Evolutionary conservation across 1,140 invertebrate genomes (phyloP).

Genomic region (Wasmannia auropunctata): DNA sequence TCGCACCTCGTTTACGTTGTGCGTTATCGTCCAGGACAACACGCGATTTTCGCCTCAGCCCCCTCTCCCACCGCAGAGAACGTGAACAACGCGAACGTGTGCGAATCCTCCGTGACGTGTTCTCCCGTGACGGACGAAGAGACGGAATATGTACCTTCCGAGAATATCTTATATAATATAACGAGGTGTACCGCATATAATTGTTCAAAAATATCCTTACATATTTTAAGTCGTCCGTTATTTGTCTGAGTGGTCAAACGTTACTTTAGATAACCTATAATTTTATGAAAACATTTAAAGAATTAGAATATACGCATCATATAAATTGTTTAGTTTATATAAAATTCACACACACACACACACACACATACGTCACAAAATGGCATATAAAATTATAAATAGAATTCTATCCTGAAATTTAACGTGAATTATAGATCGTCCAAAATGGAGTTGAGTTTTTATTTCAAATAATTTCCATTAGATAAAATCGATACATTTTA

Average conservation of each 20-base stretch:
- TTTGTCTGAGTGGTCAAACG: neutral
- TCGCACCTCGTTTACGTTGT: conserved; percentile 52
- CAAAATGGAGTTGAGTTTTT: neutral
- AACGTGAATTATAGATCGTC: neutral
- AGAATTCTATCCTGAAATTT: neutral
- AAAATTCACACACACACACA: neutral
- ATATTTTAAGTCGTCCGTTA: neutral
- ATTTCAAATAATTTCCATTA: neutral
- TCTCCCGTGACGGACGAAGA: neutral
- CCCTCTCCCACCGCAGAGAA: no score
- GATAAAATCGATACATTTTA: neutral
- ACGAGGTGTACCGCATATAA: neutral
- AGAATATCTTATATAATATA: neutral
- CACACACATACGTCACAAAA: neutral
- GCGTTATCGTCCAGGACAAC: conserved; percentile 30
- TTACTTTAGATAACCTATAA: neutral
- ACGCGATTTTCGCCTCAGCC: neutral
- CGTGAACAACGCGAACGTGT: neutral
- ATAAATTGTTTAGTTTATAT: no score
- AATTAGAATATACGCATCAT: neutral
- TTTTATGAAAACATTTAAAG: neutral
- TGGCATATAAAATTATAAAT: neutral
- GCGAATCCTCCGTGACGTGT: neutral
- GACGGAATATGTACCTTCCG: neutral
- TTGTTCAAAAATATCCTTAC: neutral